phyloP scores from a whole-genome alignment of 2,797 vertebrate genomes.

The Rousettus madagascariensis region DNA sequence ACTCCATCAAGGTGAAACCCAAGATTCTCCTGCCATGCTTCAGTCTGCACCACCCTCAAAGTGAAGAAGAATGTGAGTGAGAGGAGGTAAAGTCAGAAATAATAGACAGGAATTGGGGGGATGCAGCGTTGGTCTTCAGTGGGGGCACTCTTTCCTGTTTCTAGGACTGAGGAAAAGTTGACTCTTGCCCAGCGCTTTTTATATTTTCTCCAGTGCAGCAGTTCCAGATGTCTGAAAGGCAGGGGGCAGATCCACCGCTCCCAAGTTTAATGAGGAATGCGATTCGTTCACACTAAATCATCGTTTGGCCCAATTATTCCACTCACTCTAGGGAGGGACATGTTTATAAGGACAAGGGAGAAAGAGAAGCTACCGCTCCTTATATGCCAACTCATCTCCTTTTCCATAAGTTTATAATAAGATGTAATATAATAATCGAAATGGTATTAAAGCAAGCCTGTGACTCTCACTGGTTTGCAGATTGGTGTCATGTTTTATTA shows the following conservation, averaged over 20 bases:
- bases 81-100: background rate
- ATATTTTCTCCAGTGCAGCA: background rate
- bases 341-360: background rate
- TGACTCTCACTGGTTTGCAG: background rate
- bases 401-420: background rate
- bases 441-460: background rate
- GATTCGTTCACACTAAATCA: constrained; percentile 1
- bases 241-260: background rate
- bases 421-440: background rate
- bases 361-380: background rate
- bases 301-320: background rate
- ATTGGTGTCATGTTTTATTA: background rate
- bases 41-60: background rate
- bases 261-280: background rate
- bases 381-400: background rate
- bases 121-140: background rate
- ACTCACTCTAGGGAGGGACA: background rate
- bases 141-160: background rate
- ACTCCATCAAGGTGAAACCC: background rate
- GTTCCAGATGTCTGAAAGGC: constrained; percentile 35
- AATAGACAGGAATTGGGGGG: background rate
- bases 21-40: background rate
- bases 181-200: background rate
- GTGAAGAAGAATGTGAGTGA: background rate
- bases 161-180: background rate